These are phyloP conservation scores for Sitophilus oryzae DNA, from an alignment of 1,140 invertebrate species.

Conservation along the genomic window DNA sequence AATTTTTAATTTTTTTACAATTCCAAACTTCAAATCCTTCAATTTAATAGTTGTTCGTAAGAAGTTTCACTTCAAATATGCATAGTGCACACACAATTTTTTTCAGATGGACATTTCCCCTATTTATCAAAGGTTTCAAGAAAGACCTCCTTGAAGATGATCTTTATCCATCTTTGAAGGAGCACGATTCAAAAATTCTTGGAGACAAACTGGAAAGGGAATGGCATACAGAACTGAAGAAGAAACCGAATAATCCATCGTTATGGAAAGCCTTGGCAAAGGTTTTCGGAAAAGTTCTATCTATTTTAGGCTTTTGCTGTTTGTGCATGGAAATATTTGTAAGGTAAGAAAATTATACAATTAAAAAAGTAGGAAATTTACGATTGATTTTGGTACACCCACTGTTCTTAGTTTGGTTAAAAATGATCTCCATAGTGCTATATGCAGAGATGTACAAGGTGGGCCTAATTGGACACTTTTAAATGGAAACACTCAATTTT, in stretches of 20 bases:
- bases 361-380: neutral
- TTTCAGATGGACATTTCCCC: constrained; percentile 40
- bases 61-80: too few relatives aligned
- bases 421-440: too few relatives aligned
- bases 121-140: constrained; percentile 21
- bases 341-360: neutral
- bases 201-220: constrained; percentile 52
- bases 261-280: constrained; percentile 37
- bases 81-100: too few relatives aligned
- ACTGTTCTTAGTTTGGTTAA: too few relatives aligned
- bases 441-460: too few relatives aligned
- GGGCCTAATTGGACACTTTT: too few relatives aligned
- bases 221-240: constrained; percentile 46
- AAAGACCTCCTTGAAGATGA: constrained; percentile 25
- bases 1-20: too few relatives aligned
- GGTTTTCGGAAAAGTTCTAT: constrained; percentile 35
- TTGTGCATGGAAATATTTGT: neutral
- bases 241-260: constrained; percentile 33
- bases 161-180: constrained; percentile 14
- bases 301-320: neutral
- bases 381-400: constrained; percentile 13
- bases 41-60: too few relatives aligned
- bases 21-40: too few relatives aligned
- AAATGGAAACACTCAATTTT: too few relatives aligned
- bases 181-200: constrained; percentile 35